A percentile compares a stretch with the other conserved stretches of the same genome.
phyloP scores from a whole-genome alignment of 2,888 invertebrate genomes.

The Elmis aenea region DNA sequence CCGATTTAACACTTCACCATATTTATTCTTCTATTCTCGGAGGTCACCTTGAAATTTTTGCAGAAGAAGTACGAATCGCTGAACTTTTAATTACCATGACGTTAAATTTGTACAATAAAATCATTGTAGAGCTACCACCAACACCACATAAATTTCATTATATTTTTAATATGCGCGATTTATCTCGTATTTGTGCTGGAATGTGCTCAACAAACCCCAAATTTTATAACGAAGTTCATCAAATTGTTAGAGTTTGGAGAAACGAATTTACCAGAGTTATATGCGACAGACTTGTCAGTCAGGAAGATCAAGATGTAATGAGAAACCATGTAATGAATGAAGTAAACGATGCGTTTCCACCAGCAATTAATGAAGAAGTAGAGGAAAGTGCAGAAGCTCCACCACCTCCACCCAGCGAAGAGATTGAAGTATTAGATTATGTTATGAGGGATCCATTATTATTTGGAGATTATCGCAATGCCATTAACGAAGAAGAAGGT shows the following conservation, averaged over 20 bases:
- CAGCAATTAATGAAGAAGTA: conserved; percentile 33
- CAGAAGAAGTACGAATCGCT: conserved; percentile 61
- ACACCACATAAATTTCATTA: conserved; percentile 94
- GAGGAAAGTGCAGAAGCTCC: conserved; percentile 45
- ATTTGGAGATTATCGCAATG: conserved; percentile 85
- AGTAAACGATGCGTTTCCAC: conserved; percentile 54
- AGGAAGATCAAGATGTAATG: conserved; percentile 62
- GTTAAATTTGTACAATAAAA: conserved; percentile 73
- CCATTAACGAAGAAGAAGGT: conserved; percentile 71
- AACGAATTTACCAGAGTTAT: conserved; percentile 86
- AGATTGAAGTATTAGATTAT: conserved; percentile 55
- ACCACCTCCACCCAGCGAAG: too few species aligned
- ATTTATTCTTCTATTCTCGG: conserved; percentile 78
- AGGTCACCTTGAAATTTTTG: conserved; percentile 72
- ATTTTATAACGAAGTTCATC: conserved; percentile 61
- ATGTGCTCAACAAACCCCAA: conserved; percentile 70
- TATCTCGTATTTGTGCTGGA: conserved; percentile 76
- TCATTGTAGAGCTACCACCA: conserved; percentile 75
- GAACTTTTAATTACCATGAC: conserved; percentile 71
- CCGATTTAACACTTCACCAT: conserved; percentile 68
- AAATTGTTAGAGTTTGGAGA: conserved; percentile 82
- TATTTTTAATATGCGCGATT: conserved; percentile 87
- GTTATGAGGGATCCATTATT: conserved; percentile 75
- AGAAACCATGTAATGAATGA: conserved; percentile 55
- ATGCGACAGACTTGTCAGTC: conserved; percentile 76